A percentile compares a stretch with the other conserved stretches of the same genome.
Conservation (phyloP, 2,797 vertebrate species). For the Oceanodroma leucorhoa region DNA sequence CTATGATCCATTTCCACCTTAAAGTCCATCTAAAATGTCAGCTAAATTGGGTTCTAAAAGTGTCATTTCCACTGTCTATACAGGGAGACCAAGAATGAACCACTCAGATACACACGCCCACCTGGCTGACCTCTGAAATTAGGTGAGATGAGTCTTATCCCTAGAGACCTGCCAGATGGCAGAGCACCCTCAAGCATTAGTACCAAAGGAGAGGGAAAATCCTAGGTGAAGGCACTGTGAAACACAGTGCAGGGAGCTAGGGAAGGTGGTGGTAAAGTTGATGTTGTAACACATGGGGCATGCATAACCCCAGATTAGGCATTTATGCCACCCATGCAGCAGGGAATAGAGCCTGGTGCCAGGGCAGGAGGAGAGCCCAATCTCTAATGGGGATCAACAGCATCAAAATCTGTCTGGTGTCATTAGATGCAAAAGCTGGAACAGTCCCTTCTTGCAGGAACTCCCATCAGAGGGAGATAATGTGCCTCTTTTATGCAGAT, state of each 20-base stretch:
- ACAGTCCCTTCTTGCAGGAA: not conserved
- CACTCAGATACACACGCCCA: not conserved
- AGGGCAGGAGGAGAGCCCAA: not conserved
- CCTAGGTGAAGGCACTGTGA: not conserved
- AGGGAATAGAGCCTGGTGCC: not conserved
- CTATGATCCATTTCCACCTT: not conserved
- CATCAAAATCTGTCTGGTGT: not conserved
- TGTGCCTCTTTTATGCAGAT: not conserved
- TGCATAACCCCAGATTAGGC: not conserved
- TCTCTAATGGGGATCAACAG: not conserved
- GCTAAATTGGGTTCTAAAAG: not conserved
- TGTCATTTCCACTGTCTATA: not conserved
- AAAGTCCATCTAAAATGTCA: not conserved
- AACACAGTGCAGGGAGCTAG: not conserved
- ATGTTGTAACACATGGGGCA: not conserved
- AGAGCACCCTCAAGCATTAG: not conserved
- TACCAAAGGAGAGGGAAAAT: not conserved
- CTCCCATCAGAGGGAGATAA: not conserved
- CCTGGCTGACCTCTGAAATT: not conserved
- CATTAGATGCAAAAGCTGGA: not conserved
- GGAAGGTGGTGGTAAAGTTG: not conserved
- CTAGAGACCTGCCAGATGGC: not conserved
- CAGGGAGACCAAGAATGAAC: not conserved
- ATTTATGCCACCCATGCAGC: not conserved
- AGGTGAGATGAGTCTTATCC: not conserved